Conservation (phyloP, 2,113 vertebrate species). For the Syrmaticus mikado region DNA sequence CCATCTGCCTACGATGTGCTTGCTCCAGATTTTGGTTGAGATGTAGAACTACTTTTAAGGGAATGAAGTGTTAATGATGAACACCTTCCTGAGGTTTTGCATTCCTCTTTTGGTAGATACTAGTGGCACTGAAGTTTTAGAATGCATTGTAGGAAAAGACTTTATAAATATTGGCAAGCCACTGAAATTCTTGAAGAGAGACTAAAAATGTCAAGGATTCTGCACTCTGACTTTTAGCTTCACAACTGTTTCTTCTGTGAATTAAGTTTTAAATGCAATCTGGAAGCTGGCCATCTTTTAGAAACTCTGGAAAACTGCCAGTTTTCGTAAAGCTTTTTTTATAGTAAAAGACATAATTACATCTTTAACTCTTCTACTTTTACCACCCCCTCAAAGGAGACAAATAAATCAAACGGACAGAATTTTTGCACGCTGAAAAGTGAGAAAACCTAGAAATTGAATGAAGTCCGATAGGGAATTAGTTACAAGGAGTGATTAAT, state of each 20-base stretch:
- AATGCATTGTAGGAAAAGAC: not conserved
- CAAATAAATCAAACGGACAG: conserved; percentile 18
- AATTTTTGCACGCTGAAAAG: conserved; percentile 58
- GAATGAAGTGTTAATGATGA: not conserved
- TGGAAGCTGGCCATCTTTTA: conserved; percentile 55
- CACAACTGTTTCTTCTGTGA: conserved; percentile 37
- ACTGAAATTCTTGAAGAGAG: conserved; percentile 3
- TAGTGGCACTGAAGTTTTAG: not conserved
- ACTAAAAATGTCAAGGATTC: conserved; percentile 9
- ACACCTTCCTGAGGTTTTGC: not conserved
- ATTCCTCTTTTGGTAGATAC: not conserved
- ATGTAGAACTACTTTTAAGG: not conserved
- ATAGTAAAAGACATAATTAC: conserved; percentile 30
- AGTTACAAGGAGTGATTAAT: not conserved
- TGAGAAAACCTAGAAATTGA: conserved; percentile 54
- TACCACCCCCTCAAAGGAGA: conserved; percentile 48
- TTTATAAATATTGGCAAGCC: not conserved
- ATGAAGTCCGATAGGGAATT: not conserved
- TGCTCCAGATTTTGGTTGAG: not conserved
- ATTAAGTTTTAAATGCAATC: conserved; percentile 56
- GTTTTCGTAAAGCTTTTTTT: not conserved
- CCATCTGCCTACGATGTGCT: not conserved
- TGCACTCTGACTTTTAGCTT: conserved; percentile 32
- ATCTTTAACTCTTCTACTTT: conserved; percentile 50
- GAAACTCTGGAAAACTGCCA: conserved; percentile 42